Conservation (phyloP, 1,140 invertebrate species). For the Eupristina koningsbergeri region DNA sequence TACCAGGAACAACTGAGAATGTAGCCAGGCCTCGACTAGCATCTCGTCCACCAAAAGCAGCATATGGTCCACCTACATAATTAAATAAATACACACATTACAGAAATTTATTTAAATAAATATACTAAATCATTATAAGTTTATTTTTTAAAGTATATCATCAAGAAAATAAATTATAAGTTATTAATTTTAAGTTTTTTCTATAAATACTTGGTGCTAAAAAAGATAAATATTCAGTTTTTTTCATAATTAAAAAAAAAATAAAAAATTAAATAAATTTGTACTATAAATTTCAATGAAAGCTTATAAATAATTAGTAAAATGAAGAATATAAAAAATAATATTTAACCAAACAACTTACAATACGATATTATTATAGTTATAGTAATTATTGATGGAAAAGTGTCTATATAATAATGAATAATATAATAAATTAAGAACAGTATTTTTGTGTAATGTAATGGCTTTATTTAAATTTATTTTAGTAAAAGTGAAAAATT, state of each 20-base stretch:
- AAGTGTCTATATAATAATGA: neutral
- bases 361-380: neutral
- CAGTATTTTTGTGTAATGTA: no score
- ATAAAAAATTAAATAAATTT: neutral
- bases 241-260: neutral
- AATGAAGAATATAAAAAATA: neutral
- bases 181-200: neutral
- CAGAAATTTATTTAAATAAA: conserved; percentile 9
- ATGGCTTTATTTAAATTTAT: no score
- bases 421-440: no score
- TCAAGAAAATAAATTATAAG: neutral
- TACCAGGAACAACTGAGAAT: conserved; percentile 88
- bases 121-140: neutral
- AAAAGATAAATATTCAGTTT: no score
- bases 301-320: neutral
- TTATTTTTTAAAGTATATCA: neutral
- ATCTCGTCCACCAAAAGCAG: conserved; percentile 95
- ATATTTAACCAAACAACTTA: neutral
- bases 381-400: neutral
- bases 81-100: conserved; percentile 25
- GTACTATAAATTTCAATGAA: neutral
- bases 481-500: no score
- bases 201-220: no score
- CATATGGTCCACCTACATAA: conserved; percentile 89
- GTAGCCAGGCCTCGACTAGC: conserved; percentile 94